Percentiles rank a stretch among this genome's conserved stretches.
Evolutionary conservation across 2,113 vertebrate genomes (phyloP).

Genomic region (Petaurus breviceps): DNA sequence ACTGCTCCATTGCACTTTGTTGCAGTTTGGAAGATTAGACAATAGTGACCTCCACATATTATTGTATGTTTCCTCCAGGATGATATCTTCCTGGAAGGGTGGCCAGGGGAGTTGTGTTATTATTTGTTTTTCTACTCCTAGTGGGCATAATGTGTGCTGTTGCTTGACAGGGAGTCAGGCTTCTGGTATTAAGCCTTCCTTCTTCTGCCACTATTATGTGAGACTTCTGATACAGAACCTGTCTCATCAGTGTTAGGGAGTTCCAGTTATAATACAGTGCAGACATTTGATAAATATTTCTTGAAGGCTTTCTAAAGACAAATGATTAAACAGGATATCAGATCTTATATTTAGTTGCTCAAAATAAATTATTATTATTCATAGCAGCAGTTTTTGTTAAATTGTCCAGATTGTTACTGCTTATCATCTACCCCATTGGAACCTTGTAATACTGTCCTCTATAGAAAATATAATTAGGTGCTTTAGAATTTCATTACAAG

Average conservation of each 20-base stretch:
- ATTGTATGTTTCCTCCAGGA: not conserved
- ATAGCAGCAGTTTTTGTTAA: conserved; percentile 8
- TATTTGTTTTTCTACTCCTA: no score
- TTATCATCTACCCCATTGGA: not conserved
- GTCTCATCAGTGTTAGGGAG: not conserved
- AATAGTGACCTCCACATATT: not conserved
- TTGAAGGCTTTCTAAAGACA: conserved; percentile 15
- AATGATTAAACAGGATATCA: not conserved
- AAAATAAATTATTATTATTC: conserved; percentile 29
- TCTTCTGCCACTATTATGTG: not conserved
- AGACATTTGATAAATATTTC: conserved; percentile 8
- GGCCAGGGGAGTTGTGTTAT: no score
- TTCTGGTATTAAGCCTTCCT: not conserved
- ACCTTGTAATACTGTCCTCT: not conserved
- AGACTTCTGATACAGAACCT: no score
- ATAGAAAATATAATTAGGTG: not conserved
- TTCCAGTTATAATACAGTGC: not conserved
- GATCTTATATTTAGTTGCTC: conserved; percentile 49
- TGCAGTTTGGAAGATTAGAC: not conserved
- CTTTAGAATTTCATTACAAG: not conserved
- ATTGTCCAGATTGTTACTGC: conserved; percentile 35
- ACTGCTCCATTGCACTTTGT: not conserved
- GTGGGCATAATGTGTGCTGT: not conserved
- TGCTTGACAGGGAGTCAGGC: not conserved
- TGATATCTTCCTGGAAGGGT: no score